Conservation (phyloP, 1,140 invertebrate species). For the Drosophila pallidifrons region DNA sequence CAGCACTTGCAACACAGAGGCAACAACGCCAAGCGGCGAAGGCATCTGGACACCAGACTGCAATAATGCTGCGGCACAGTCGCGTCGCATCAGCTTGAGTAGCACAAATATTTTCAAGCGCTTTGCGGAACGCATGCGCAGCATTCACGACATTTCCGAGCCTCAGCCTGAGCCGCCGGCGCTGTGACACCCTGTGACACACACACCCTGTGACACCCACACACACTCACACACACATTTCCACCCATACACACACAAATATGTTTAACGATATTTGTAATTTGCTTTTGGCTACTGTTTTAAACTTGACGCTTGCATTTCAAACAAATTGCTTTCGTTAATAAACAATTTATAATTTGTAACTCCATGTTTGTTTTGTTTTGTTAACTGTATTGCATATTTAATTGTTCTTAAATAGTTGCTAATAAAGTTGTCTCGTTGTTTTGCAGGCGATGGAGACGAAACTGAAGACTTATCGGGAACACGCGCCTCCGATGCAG, state of each 20-base stretch:
- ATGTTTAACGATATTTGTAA: slow-evolving; percentile 12
- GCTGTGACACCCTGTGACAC: slow-evolving; percentile 18
- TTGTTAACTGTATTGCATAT: slow-evolving; percentile 25
- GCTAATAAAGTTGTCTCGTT: slow-evolving; percentile 16
- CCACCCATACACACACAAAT: slow-evolving; percentile 14
- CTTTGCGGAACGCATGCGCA: slow-evolving; percentile 78
- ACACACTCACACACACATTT: not conserved
- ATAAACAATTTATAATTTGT: slow-evolving; percentile 67
- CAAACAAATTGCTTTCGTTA: slow-evolving; percentile 59
- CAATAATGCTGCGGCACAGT: not conserved
- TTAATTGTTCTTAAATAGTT: slow-evolving; percentile 2
- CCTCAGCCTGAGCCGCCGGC: slow-evolving; percentile 22
- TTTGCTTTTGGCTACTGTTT: slow-evolving; percentile 36
- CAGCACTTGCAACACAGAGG: slow-evolving; percentile 27
- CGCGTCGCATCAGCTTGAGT: slow-evolving; percentile 44
- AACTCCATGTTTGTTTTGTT: slow-evolving; percentile 45
- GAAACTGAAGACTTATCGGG: slow-evolving; percentile 82
- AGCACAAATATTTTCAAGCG: slow-evolving; percentile 82
- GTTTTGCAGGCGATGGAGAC: slow-evolving; percentile 82
- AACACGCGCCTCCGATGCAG: slow-evolving; percentile 72
- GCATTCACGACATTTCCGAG: slow-evolving; percentile 45
- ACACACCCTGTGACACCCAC: not conserved
- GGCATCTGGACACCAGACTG: slow-evolving; percentile 37
- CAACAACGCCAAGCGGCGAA: slow-evolving; percentile 58
- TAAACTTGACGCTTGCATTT: slow-evolving; percentile 63